A percentile compares a stretch with the other conserved stretches of the same genome.
Evolutionary conservation across 2,113 vertebrate genomes (phyloP).

Genomic region (Ptyas mucosa): DNA sequence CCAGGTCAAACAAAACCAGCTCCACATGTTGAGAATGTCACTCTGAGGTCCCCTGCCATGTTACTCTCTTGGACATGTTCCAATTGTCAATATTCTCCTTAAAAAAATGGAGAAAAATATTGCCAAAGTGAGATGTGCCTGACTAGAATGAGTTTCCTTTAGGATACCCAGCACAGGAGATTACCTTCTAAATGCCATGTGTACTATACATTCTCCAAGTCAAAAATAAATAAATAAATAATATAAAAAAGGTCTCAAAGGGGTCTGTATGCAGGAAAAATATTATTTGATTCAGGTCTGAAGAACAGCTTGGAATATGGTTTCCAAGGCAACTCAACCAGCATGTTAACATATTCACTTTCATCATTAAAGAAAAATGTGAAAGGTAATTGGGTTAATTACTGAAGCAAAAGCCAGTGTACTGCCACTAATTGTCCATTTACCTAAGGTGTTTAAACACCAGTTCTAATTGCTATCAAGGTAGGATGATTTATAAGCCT

Average conservation of each 20-base stretch:
- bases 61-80: background rate
- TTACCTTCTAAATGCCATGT: conserved; percentile 3
- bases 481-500: conserved; percentile 40
- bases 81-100: background rate
- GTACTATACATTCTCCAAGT: background rate
- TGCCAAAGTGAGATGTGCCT: background rate
- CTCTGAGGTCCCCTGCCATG: background rate
- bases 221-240: background rate
- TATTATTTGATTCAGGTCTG: conserved; percentile 1
- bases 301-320: conserved; percentile 4
- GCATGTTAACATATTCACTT: conserved; percentile 47
- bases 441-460: conserved; percentile 42
- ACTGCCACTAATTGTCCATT: conserved; percentile 39
- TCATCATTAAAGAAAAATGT: conserved; percentile 53
- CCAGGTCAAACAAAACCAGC: background rate
- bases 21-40: background rate
- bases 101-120: background rate
- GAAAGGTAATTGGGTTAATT: conserved; percentile 64
- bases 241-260: background rate
- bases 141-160: background rate
- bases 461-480: conserved; percentile 41
- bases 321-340: conserved; percentile 63
- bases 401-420: conserved; percentile 53
- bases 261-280: background rate
- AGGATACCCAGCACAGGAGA: background rate